Conservation (phyloP, 1,140 invertebrate genomes). For the Tetramorium alpestre region DNA sequence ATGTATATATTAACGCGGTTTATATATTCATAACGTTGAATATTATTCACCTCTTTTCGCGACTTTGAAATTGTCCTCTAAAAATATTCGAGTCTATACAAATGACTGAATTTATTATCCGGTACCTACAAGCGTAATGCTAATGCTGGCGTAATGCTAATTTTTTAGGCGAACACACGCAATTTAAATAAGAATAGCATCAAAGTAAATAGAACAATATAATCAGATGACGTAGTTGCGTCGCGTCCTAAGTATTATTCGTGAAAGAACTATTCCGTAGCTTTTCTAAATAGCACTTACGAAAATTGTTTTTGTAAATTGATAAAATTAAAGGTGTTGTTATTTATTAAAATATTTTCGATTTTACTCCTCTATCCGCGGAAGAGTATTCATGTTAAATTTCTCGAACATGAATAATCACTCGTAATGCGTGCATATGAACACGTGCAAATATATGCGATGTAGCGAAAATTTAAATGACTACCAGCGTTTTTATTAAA, state of each 20-base stretch:
- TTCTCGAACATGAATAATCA: background rate
- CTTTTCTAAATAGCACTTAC: background rate
- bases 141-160: background rate
- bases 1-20: background rate
- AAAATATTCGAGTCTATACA: background rate
- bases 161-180: background rate
- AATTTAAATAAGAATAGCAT: conserved; percentile 35
- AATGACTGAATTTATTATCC: background rate
- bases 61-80: background rate
- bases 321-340: background rate
- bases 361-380: background rate
- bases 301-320: background rate
- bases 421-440: background rate
- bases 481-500: conserved; percentile 7
- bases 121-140: too few species aligned
- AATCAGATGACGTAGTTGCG: background rate
- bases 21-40: background rate
- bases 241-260: background rate
- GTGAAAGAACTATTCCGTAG: background rate
- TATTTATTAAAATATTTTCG: conserved; percentile 11
- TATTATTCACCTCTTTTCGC: background rate
- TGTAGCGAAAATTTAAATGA: background rate
- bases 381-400: background rate
- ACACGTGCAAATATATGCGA: background rate
- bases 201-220: conserved; percentile 12